Evolutionary conservation across 2,113 vertebrate genomes (phyloP), one percentile per base, ranked within the genome.

Genomic region (Pholis gunnellus): DNA sequence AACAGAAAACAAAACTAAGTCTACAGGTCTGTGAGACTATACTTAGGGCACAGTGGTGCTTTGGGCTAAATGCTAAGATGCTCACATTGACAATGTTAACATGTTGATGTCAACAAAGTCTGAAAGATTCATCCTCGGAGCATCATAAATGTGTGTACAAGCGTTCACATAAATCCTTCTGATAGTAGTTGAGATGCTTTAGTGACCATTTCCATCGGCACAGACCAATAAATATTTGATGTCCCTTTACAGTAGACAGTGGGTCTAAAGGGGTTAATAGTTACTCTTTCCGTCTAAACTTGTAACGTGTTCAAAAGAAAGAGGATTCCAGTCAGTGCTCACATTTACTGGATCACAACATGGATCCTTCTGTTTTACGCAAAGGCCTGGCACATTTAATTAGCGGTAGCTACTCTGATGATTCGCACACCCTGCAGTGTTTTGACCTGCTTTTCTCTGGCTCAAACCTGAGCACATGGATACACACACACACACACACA

Each of bases 401-500:
- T 90, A 91, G 88, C 72, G 17, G 74, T 6, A 79, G 82, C 81
- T 40, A 6, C 48, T 77, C 71, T 89, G 85, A 90, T 88, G 82
- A 81, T 84, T 86, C 74, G 87, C 79, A 67, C 82, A 85, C 70
- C 91, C 92, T 69, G 85, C 75, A 25, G 88, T 78, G 88, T 72
- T 91, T 81, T 92, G 90, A 91, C 89, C 91, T 83, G 89, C 72
- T 94, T 93, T 89, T 86, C 61, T 87, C 54, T 90, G 84, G 85
- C 89, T 91, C 80, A 72, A 81, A 81, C 84, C 61, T 57, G 44
- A 87, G 81, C 75, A 74, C 85, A 88, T 65, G 78, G 80, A 67
- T 72, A 60, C 72, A 75, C 79, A 83, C 8, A 85, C 87, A 83
- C 25, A 65, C 72, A 72, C 18, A 78, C 34, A 78, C 48, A 70